Conservation (phyloP, 2,888 invertebrate species). For the Thysanoteuthis rhombus region DNA sequence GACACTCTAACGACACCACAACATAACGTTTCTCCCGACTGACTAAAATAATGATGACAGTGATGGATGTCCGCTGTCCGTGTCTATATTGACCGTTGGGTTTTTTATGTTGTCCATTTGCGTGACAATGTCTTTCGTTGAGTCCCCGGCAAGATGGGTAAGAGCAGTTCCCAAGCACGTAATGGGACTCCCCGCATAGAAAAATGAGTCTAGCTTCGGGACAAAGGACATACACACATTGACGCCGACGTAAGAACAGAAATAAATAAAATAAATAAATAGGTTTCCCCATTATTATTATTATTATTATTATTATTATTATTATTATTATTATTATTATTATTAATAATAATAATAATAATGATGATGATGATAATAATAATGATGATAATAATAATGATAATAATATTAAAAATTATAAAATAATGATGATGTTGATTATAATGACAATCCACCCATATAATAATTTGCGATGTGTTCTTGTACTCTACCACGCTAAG, state of each 20-base stretch:
- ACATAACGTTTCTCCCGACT: background rate
- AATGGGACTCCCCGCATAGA: background rate
- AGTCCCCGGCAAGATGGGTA: background rate
- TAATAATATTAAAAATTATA: background rate
- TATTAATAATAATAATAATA: background rate
- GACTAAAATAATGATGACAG: background rate
- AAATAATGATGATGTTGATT: too few relatives aligned
- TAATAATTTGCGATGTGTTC: too few relatives aligned
- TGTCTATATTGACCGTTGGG: background rate
- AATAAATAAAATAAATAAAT: background rate
- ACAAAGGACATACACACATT: background rate
- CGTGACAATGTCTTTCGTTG: background rate
- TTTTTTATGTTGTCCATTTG: background rate
- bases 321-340: too few relatives aligned
- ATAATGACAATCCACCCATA: too few relatives aligned
- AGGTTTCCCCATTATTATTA: too few relatives aligned
- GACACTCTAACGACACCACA: background rate
- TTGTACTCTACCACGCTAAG: too few relatives aligned
- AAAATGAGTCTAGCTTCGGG: background rate
- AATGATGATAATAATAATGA: background rate
- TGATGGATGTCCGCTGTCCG: background rate
- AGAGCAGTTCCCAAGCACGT: background rate
- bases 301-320: too few relatives aligned
- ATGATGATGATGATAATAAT: background rate
- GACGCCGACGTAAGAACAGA: background rate